Evolutionary conservation across 2,113 vertebrate genomes (phyloP).

Genomic region (Phoxinus phoxinus): DNA sequence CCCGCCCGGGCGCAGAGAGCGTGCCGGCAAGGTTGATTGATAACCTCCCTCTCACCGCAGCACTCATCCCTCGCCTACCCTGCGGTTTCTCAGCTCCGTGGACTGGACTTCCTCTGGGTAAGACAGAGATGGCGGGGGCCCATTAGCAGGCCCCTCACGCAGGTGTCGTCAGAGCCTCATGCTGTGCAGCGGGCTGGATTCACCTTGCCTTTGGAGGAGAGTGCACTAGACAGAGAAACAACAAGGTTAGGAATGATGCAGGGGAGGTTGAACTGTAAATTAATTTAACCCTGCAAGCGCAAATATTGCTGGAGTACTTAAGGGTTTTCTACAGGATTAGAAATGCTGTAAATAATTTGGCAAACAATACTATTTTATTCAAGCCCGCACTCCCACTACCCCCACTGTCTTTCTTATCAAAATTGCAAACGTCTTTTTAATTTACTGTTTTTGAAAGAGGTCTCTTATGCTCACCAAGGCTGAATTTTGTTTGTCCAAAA

Average conservation of each 20-base stretch:
- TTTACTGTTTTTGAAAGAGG: background rate
- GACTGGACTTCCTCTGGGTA: constrained; percentile 37
- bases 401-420: too few species aligned
- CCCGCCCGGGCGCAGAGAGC: background rate
- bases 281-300: background rate
- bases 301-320: background rate
- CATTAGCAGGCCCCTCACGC: constrained; percentile 48
- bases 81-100: background rate
- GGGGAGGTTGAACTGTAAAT: constrained; percentile 16
- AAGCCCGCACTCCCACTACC: too few species aligned
- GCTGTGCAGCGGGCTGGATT: constrained; percentile 9
- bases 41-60: constrained; percentile 11
- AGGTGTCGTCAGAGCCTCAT: constrained; percentile 30
- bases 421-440: too few species aligned
- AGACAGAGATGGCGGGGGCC: constrained; percentile 14
- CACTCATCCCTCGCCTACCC: constrained; percentile 4
- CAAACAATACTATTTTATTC: too few species aligned
- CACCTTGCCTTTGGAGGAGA: constrained; percentile 43
- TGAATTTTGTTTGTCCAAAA: background rate
- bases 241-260: constrained; percentile 20
- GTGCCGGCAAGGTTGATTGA: constrained; percentile 23
- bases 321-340: background rate
- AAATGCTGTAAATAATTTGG: background rate
- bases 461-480: background rate
- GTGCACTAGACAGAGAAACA: constrained; percentile 31